Conservation (phyloP, 2,888 invertebrate genomes). For the Eustalomyia histrio region DNA sequence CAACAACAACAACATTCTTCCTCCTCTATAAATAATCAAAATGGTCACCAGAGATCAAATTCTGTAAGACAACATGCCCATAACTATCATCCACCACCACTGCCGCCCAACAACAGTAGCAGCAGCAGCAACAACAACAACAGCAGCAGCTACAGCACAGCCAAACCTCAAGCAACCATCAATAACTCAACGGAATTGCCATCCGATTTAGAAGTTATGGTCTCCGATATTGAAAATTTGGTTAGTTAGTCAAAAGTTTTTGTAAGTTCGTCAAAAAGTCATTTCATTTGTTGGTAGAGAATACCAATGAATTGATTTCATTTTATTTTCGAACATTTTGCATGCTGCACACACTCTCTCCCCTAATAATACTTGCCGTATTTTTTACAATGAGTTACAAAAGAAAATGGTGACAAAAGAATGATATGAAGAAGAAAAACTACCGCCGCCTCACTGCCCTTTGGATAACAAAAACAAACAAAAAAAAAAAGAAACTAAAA, state of each 20-base stretch:
- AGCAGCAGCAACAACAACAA: slow-evolving; percentile 31
- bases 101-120: slow-evolving; percentile 51
- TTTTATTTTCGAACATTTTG: not conserved
- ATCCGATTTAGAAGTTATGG: slow-evolving; percentile 78
- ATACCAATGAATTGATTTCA: slow-evolving; percentile 45
- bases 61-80: slow-evolving; percentile 66
- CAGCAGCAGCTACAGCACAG: slow-evolving; percentile 7
- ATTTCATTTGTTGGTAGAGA: slow-evolving; percentile 46
- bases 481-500: too few species aligned
- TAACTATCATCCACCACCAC: slow-evolving; percentile 67
- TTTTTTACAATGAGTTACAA: not conserved
- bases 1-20: slow-evolving; percentile 27
- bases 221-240: slow-evolving; percentile 79
- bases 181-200: slow-evolving; percentile 72
- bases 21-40: not conserved
- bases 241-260: slow-evolving; percentile 76
- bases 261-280: slow-evolving; percentile 53
- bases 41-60: slow-evolving; percentile 65
- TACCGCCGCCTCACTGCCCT: slow-evolving; percentile 62
- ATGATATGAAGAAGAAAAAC: slow-evolving; percentile 2
- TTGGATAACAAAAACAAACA: slow-evolving; percentile 21
- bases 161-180: slow-evolving; percentile 41
- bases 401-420: not conserved
- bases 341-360: not conserved
- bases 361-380: slow-evolving; percentile 15